Base-by-base conservation (phyloP, 1,140 invertebrate species). In the Sminthurides bifidus region DNA sequence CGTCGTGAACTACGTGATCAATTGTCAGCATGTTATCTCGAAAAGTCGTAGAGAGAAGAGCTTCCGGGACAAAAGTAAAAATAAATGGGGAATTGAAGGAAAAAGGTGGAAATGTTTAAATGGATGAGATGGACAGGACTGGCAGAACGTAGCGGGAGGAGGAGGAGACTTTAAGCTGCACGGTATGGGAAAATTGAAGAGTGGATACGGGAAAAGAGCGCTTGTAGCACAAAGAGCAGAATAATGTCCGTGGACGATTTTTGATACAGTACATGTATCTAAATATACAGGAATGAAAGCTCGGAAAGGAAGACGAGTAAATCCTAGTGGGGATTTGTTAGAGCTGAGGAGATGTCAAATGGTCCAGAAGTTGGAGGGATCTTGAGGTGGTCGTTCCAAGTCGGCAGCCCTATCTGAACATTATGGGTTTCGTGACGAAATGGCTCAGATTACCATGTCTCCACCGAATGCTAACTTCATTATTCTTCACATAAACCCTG, bases 271-370 rank as follows among this genome's bases (percentile, higher is more conserved):
- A 10, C 33, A 35, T 35, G 33, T 10, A 35, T 12, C 10, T 15
- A 21, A 19, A 44, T 35, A 35, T n/a, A 35, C 50, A 52, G 50
- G 23, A 52, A 52, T 40, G 50, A 46, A 40, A 56, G 44, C n/a
- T 52, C 40, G 58, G 49, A 58, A n/a, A 52, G 54, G 60, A 63
- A 57, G 52, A 51, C 35, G 57, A 60, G 56, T 49, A 58, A 56
- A 64, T 64, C 59, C 59, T 61, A 54, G 54, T 44, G 53, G 59
- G 62, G 62, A 59, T 61, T 61, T 61, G 52, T 44, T 17, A 52
- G 52, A 65, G 56, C 56, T 61, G 63, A 65, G 59, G 59, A 64
- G 62, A 64, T 64, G 62, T 64, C 62, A 64, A 64, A 64, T 64
- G 59, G 62, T 59, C 63, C 57, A 58, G 57, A 58, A 65, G 59